A percentile compares a stretch with the other conserved stretches of the same genome.
Conservation (phyloP, 1,140 invertebrate genomes). For the Drosophila azteca region DNA sequence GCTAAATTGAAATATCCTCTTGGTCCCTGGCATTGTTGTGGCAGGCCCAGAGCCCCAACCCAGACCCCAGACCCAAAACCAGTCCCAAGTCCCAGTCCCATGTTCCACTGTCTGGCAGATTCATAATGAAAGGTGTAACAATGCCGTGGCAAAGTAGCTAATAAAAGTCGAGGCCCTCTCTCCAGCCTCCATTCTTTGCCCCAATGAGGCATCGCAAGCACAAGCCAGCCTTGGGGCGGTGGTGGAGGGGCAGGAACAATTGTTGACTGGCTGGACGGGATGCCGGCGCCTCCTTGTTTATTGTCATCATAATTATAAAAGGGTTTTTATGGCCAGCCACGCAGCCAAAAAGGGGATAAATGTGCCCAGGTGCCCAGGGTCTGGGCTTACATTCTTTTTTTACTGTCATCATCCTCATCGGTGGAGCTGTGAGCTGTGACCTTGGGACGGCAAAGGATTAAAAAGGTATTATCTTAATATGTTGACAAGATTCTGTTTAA, state of each 20-base stretch:
- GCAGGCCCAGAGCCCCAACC: constrained; percentile 38
- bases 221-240: constrained; percentile 19
- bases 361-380: constrained; percentile 60
- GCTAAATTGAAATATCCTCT: constrained; percentile 81
- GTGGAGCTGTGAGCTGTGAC: constrained; percentile 47
- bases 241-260: constrained; percentile 39
- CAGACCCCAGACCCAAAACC: constrained; percentile 3
- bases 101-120: constrained; percentile 27
- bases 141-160: constrained; percentile 76
- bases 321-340: constrained; percentile 66
- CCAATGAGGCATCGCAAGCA: constrained; percentile 20
- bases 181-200: constrained; percentile 8
- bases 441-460: constrained; percentile 79
- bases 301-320: constrained; percentile 81
- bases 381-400: constrained; percentile 2
- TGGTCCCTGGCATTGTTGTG: constrained; percentile 71
- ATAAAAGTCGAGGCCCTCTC: constrained; percentile 58
- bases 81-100: neutral
- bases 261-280: constrained; percentile 38
- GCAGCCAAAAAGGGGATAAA: constrained; percentile 60
- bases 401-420: constrained; percentile 25
- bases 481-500: constrained; percentile 76
- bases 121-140: constrained; percentile 81
- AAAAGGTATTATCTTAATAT: constrained; percentile 81
- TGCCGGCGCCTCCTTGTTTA: constrained; percentile 59